A percentile compares a stretch with the other conserved stretches of the same genome.
These are phyloP conservation scores for Galaxea fascicularis DNA, from an alignment of 92 coral and sea anemone species.

Conservation along the genomic window DNA sequence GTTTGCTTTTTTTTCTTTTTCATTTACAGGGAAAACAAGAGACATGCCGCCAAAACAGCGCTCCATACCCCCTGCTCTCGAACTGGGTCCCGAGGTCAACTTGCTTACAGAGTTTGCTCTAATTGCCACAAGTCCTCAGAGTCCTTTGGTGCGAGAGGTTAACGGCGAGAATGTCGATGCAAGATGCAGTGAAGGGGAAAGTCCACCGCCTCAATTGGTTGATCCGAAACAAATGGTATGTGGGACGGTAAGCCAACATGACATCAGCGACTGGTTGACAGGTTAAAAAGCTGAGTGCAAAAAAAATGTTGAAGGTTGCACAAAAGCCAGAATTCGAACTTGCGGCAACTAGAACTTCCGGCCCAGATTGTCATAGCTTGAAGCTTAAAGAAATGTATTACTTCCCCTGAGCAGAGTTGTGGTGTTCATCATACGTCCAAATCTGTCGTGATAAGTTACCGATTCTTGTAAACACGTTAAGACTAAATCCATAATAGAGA, in stretches of 20 bases:
- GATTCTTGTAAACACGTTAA: no score
- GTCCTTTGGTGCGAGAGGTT: conserved; percentile 88
- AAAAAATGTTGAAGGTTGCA: no score
- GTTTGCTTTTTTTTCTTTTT: background rate
- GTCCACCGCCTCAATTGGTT: conserved; percentile 59
- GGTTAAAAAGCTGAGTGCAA: background rate
- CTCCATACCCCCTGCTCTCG: conserved; percentile 79
- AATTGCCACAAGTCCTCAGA: conserved; percentile 95
- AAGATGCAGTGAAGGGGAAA: conserved; percentile 47
- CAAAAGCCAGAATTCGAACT: background rate
- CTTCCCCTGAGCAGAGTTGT: no score
- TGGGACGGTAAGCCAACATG: background rate
- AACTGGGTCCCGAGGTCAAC: conserved; percentile 72
- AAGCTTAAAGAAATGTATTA: no score
- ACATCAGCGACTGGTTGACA: background rate
- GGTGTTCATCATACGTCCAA: no score
- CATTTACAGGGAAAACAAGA: conserved; percentile 40
- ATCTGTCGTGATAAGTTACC: no score
- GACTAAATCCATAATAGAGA: no score
- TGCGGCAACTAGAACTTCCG: no score
- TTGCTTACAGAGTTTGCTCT: conserved; percentile 91
- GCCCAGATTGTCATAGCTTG: no score
- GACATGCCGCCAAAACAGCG: conserved; percentile 45
- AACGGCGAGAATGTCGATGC: conserved; percentile 53
- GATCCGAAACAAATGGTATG: conserved; percentile 73